Base-by-base conservation (phyloP, 1,140 invertebrate genomes). In the Mycetomoellerius zeteki region DNA sequence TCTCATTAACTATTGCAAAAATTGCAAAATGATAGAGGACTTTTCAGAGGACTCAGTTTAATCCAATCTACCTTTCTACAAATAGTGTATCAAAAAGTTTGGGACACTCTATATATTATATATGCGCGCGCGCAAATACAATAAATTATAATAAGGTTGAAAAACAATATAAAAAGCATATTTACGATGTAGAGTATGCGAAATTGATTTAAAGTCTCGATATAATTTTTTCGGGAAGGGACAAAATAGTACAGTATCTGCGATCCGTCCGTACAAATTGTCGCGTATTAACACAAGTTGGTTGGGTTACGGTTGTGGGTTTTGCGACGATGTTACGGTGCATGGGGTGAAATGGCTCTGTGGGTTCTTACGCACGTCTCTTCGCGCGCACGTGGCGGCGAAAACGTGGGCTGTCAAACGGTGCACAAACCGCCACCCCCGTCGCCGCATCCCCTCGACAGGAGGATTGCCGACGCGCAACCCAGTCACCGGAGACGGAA, bases 401-500 rank as follows among this genome's bases (percentile, higher is more conserved):
- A 73, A 65, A 62, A 87, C 37, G 14, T 69, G 37, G 86, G 80
- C 86, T 78, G 24, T 87, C 19, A 56, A 90, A 75, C 81, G 85
- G 76, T 71, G 76, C 77, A 67, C 60, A 84, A 89, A 89, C 87
- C 84, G 76, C 75, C 75, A 65, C 78, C 76, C 77, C 81, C 88
- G 65, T 64, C 54, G 50, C 86, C 90, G 85, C 73, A 73, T 69
- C 73, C 52, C 88, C 27, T 92, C 91, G 93, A 92, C 94, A 95
- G 95, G 94, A 93, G 94, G 94, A 93, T 93, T 95, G 91, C 80
- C 80, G 69, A 91, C 92, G 91, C 96, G 96, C 91, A 96, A 96
- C 92, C 96, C 96, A 80, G 96, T 96, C 85, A 96, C 96, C 91
- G 96, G 96, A 91, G 95, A 96, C 90, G 96, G 96, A 91, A 94